These are phyloP conservation scores for Cydia splendana DNA, from an alignment of 1,140 invertebrate species.

Conservation along the genomic window DNA sequence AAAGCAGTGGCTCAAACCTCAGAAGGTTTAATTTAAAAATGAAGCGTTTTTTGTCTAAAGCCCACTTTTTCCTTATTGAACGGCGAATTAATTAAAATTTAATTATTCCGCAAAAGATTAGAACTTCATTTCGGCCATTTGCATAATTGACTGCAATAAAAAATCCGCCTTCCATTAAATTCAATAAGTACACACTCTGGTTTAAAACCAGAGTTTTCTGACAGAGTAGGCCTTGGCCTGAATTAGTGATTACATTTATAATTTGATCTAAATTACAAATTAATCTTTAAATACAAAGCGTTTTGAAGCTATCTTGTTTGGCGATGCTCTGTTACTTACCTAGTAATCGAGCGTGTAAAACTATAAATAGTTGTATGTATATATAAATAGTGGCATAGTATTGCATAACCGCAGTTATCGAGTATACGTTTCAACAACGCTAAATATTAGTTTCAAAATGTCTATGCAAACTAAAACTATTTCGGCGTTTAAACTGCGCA, in stretches of 20 bases:
- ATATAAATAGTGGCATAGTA: too few relatives aligned
- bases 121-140: slow-evolving; percentile 67
- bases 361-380: too few relatives aligned
- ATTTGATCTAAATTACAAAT: too few relatives aligned
- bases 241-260: too few relatives aligned
- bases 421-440: neutral
- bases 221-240: too few relatives aligned
- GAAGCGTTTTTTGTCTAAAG: slow-evolving; percentile 8
- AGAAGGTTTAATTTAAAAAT: slow-evolving; percentile 28
- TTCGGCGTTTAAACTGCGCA: neutral
- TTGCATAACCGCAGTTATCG: too few relatives aligned
- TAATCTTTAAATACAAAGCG: too few relatives aligned
- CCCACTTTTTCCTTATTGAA: slow-evolving; percentile 49
- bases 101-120: slow-evolving; percentile 71
- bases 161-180: slow-evolving; percentile 14
- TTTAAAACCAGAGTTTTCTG: neutral
- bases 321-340: too few relatives aligned
- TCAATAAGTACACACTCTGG: neutral
- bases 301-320: too few relatives aligned
- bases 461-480: slow-evolving; percentile 5
- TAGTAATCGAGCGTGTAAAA: too few relatives aligned
- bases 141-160: slow-evolving; percentile 66
- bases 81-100: slow-evolving; percentile 69
- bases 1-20: neutral
- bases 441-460: neutral